These are phyloP conservation scores for Laticauda colubrina DNA, from an alignment of 2,113 vertebrate genomes.

Conservation along the genomic window DNA sequence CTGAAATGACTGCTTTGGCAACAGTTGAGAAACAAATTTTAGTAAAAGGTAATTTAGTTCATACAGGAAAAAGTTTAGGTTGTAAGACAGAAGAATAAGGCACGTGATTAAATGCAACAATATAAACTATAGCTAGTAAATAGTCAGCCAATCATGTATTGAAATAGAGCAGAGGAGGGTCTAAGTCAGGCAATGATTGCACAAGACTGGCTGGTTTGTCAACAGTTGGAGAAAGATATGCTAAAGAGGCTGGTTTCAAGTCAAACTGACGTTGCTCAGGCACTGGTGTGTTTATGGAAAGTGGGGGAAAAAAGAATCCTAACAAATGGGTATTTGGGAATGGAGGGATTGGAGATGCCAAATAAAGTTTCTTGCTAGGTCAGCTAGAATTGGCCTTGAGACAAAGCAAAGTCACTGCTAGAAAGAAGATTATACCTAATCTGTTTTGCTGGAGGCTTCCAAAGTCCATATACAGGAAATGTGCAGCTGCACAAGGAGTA, in stretches of 20 bases:
- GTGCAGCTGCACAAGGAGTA: not conserved
- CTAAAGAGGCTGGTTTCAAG: not conserved
- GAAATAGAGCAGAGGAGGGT: not conserved
- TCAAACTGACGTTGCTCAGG: not conserved
- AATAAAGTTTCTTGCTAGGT: not conserved
- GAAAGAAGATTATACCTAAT: not conserved
- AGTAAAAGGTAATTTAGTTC: not conserved
- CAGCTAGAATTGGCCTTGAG: not conserved
- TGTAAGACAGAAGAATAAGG: not conserved
- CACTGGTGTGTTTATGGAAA: not conserved
- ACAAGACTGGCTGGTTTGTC: not conserved
- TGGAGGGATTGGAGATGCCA: not conserved
- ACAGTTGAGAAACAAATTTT: not conserved
- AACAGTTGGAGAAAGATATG: not conserved
- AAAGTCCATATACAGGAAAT: not conserved
- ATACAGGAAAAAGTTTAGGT: not conserved
- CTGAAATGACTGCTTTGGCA: not conserved
- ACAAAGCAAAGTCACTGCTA: not conserved
- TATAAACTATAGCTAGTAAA: not conserved
- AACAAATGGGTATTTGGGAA: not conserved
- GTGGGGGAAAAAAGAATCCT: not conserved
- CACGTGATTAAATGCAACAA: not conserved
- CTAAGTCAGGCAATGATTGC: not conserved
- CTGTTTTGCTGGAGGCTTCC: not conserved
- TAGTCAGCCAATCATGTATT: not conserved